Conservation (phyloP, 2,888 invertebrate species). For the Melanotus villosus region DNA sequence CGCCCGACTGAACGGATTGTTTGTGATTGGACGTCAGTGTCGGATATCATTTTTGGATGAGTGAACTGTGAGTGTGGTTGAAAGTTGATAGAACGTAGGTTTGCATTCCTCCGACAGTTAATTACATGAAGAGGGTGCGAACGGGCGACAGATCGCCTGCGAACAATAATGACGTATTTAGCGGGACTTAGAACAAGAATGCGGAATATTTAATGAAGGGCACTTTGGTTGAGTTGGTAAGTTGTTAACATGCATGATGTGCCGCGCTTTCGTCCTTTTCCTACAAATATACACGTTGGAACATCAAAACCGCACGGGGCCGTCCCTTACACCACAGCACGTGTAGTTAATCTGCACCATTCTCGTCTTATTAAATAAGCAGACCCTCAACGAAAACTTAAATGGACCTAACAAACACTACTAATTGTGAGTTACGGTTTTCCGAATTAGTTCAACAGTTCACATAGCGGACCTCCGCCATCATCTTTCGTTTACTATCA, state of each 20-base stretch:
- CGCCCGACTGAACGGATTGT: conserved; percentile 57
- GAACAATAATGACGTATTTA: conserved; percentile 46
- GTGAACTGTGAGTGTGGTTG: conserved; percentile 55
- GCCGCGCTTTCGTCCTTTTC: conserved; percentile 2
- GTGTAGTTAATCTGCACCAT: conserved; percentile 29
- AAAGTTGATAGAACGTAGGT: conserved; percentile 58
- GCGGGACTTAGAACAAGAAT: conserved; percentile 29
- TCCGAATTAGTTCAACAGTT: conserved; percentile 20
- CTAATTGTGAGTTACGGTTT: conserved; percentile 22
- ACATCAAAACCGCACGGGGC: conserved; percentile 10
- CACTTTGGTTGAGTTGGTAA: conserved; percentile 10
- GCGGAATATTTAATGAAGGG: conserved; percentile 33
- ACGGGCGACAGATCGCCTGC: conserved; percentile 47
- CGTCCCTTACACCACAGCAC: conserved; percentile 21
- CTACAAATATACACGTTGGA: neutral
- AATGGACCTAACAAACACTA: conserved; percentile 11
- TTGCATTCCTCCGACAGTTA: conserved; percentile 58
- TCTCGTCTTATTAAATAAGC: conserved; percentile 25
- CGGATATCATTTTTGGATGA: conserved; percentile 60
- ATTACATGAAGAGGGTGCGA: conserved; percentile 53
- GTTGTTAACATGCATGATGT: conserved; percentile 3
- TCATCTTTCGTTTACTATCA: conserved; percentile 25
- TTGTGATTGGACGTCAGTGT: conserved; percentile 60
- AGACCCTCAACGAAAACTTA: conserved; percentile 19
- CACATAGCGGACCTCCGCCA: conserved; percentile 4